Percentiles rank a stretch among this genome's conserved stretches.
Evolutionary conservation across 2,797 vertebrate species (phyloP).

Genomic region (Sebastes matsubarae): DNA sequence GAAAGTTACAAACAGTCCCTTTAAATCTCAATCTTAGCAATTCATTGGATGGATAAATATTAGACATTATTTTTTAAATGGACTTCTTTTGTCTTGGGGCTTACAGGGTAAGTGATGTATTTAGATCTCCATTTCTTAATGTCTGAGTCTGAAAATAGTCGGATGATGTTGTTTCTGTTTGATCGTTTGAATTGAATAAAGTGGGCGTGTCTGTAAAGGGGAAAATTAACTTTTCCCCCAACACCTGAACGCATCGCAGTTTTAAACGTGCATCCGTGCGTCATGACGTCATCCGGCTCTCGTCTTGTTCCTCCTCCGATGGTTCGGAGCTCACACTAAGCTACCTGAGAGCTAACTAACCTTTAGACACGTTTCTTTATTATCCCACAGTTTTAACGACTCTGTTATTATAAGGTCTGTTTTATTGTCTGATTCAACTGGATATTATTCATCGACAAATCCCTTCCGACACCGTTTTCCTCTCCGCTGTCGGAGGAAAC

Average conservation of each 20-base stretch:
- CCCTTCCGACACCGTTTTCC: neutral
- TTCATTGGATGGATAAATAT: no score
- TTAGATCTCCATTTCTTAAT: no score
- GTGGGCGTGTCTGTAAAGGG: no score
- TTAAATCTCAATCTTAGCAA: no score
- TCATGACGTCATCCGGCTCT: conserved; percentile 45
- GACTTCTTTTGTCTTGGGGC: no score
- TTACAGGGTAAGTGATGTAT: no score
- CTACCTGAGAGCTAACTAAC: conserved; percentile 47
- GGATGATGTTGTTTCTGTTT: no score
- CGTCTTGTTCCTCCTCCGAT: conserved; percentile 16
- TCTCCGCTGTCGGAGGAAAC: conserved; percentile 38
- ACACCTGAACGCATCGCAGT: conserved; percentile 20
- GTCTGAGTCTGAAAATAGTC: no score
- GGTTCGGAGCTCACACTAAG: conserved; percentile 1
- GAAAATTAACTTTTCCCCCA: neutral
- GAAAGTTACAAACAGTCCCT: no score
- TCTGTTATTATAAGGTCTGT: rapidly evolving
- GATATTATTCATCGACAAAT: neutral
- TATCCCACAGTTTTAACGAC: neutral
- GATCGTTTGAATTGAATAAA: no score
- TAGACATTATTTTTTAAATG: no score
- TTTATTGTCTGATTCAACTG: neutral
- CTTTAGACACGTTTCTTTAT: neutral
- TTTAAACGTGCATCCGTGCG: neutral